Base-by-base conservation (phyloP, 1,140 invertebrate species). In the Halesus radiatus region DNA sequence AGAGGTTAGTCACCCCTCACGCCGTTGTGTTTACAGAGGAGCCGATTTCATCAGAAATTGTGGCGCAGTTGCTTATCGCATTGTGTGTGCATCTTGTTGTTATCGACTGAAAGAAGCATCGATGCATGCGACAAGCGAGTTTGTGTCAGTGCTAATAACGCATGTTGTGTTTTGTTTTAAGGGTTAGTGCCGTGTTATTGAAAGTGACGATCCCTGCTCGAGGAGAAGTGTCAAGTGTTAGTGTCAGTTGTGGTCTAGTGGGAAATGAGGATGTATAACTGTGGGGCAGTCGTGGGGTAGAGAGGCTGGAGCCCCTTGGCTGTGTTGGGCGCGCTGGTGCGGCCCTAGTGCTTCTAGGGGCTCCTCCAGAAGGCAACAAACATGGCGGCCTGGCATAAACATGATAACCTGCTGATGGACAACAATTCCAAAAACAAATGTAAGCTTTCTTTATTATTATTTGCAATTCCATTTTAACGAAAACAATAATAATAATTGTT, bases 381-480 rank as follows among this genome's bases (percentile, higher is more conserved):
- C 86, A 90, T 90, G 89, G 89, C 91, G 88, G 92, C 92, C 89
- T 93, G 92, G 92, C 93, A 93, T 87, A 93, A 92, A 86, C 92
- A 94, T 87, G 92, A 94, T 88, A 89, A 88, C 87, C 92, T 93
- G 91, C 91, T 93, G 84, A 92, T 93, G 91, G 93, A 94, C 87
- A 93, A 93, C 87, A 89, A 89, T 87, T 91, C 91, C 86, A 93
- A 93, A 89, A 90, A 91, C 84, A 93, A 93, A 92, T 88, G 93
- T 94, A 88, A 92, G 92, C 91, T 29, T 16, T 20, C 0, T 50
- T 50, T 37, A 37, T 37, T 45, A 13, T 45, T 45, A 45, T 45
- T 45, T 45, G 13, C 37, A 13, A 45, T 45, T 45, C 1, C 8
- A 45, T 45, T 45, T 45, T 5, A 13, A 45, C 1, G 10, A 45